Evolutionary conservation across 2,797 vertebrate species (phyloP), one percentile per base, ranked within the genome.

Genomic region (Anomalospiza imberbis): DNA sequence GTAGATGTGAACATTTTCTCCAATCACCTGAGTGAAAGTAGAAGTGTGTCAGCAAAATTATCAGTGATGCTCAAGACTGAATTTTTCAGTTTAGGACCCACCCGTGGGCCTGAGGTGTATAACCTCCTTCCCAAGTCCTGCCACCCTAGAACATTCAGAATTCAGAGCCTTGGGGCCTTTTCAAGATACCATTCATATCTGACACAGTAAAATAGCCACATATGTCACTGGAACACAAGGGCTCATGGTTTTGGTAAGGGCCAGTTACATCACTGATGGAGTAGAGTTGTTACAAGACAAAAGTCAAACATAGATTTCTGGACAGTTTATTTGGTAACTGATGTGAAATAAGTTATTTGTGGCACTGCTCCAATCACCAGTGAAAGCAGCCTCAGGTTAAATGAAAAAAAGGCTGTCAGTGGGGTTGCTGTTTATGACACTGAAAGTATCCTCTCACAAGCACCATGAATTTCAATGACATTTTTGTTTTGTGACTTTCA

Each of bases 1-100:
- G 95, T 99, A 99, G 93, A 99, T 99, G 97, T 99, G 99, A 94
- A 99, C 99, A 0, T 99, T 99, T 96, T 99, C 99, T 45, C 99
- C 99, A 18, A 99, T 99, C 97, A 99, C 99, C 99, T 99, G 96
- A 80, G 50, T 1, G 5, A 75, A 84, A 93, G 45, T n/a, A 90
- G 26, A 72, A 79, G 55, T 1, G 11, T 15, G 45, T 92, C 79
- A 95, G 61, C 58, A 72, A 61, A 85, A 72, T 6, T 25, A 40
- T 28, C 53, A 48, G 40, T 12, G 10, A 80, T n/a, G 31, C 17
- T 47, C 4, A 40, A 77, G 47, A 54, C 15, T 2, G 3, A 60
- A 19, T 54, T 73, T 75, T 88, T 73, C 67, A 47, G 28, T 75
- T 88, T 58, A 44, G 36, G 57, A 83, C 24, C 31, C 55, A 50